These are phyloP conservation scores for Clarias macrocephalus DNA, from an alignment of 2,113 vertebrate species.

Conservation along the genomic window DNA sequence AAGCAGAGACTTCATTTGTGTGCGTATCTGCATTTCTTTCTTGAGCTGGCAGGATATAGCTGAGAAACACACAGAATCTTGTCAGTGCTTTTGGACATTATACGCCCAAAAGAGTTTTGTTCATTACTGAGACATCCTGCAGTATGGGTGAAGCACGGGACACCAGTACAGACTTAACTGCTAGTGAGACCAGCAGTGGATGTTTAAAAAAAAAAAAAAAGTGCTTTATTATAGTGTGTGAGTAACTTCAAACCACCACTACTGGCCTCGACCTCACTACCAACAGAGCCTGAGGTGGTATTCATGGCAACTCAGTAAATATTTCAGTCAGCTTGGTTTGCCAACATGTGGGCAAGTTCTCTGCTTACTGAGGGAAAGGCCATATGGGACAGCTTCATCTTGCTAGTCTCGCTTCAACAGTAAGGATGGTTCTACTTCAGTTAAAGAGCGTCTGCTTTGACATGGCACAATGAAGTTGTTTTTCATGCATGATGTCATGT, in stretches of 20 bases:
- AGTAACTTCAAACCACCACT: slow-evolving; percentile 35
- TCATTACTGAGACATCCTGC: slow-evolving; percentile 56
- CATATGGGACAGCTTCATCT: slow-evolving; percentile 37
- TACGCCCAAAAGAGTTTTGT: slow-evolving; percentile 69
- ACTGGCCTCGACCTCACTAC: slow-evolving; percentile 31
- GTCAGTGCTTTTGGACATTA: slow-evolving; percentile 73
- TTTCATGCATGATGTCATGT: slow-evolving; percentile 30
- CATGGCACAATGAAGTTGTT: slow-evolving; percentile 13
- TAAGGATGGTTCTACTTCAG: slow-evolving; percentile 31
- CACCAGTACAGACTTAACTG: slow-evolving; percentile 31
- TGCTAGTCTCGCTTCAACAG: slow-evolving; percentile 20
- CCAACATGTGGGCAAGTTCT: slow-evolving; percentile 51
- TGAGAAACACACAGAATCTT: slow-evolving; percentile 63
- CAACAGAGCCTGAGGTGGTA: slow-evolving; percentile 35
- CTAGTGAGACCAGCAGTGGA: slow-evolving; percentile 47
- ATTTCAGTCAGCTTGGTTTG: slow-evolving; percentile 60
- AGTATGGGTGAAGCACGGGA: slow-evolving; percentile 58
- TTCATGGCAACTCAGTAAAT: slow-evolving; percentile 63
- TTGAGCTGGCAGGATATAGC: slow-evolving; percentile 67
- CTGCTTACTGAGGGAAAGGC: slow-evolving; percentile 39
- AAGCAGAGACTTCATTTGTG: slow-evolving; percentile 30
- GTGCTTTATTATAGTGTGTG: slow-evolving; percentile 36
- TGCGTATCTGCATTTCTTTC: slow-evolving; percentile 57
- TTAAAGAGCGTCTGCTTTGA: slow-evolving; percentile 31
- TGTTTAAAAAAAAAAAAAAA: slow-evolving; percentile 26